phyloP scores from a whole-genome alignment of 2,888 invertebrate species.

The Nematopogon swammerdamellus region DNA sequence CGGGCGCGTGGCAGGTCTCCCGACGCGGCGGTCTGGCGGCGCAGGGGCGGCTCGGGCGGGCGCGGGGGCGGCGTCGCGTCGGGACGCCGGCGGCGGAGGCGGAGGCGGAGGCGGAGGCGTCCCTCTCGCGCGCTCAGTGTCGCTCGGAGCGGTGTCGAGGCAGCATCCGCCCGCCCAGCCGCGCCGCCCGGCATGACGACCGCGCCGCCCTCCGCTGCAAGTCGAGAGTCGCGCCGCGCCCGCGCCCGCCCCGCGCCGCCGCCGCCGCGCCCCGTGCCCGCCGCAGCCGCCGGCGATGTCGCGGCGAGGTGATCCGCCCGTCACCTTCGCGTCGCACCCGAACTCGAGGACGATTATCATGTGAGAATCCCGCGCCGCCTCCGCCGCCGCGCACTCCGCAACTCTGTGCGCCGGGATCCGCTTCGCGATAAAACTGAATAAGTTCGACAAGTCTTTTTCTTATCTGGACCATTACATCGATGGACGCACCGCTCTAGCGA shows the following conservation, averaged over 20 bases:
- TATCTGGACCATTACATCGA: conserved; percentile 57
- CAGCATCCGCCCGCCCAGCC: neutral
- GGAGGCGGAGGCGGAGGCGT: conserved; percentile 4
- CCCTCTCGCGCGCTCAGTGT: neutral
- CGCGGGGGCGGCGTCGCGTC: conserved; percentile 17
- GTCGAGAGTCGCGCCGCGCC: conserved; percentile 19
- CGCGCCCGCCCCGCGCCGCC: conserved; percentile 17
- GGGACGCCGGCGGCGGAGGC: conserved; percentile 18
- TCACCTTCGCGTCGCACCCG: neutral
- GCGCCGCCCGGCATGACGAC: neutral
- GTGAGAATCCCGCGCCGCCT: neutral
- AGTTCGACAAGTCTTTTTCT: conserved; percentile 54
- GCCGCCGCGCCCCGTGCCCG: conserved; percentile 9
- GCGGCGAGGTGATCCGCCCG: neutral
- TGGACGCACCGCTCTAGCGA: conserved; percentile 14
- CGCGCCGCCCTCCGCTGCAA: neutral
- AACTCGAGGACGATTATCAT: neutral
- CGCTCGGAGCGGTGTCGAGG: neutral
- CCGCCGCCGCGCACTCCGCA: conserved; percentile 23
- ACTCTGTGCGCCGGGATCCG: conserved; percentile 1
- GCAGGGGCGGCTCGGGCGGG: conserved; percentile 30
- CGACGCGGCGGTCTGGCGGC: conserved; percentile 30
- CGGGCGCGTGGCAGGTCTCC: conserved; percentile 8
- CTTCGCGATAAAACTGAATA: conserved; percentile 47
- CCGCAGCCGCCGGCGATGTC: conserved; percentile 13